phyloP scores from a whole-genome alignment of 2,113 vertebrate species.

The Nothoprocta perdicaria region DNA sequence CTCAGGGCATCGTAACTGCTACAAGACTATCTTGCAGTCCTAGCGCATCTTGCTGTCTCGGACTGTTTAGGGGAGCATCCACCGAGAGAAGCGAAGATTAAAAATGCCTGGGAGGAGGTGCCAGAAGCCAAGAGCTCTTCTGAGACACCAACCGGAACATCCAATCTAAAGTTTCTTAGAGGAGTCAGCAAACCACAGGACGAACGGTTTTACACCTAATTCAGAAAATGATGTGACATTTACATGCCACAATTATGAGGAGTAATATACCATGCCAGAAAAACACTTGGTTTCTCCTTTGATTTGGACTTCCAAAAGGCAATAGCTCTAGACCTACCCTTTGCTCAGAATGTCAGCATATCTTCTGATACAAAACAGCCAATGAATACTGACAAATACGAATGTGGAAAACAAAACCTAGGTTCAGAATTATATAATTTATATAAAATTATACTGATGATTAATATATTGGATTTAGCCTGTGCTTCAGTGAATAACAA shows the following conservation, averaged over 20 bases:
- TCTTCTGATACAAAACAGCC: neutral
- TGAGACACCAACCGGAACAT: neutral
- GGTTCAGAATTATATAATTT: neutral
- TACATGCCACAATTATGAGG: neutral
- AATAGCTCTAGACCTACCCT: neutral
- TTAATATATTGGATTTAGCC: neutral
- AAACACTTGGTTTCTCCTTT: neutral
- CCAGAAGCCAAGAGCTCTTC: neutral
- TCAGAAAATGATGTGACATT: neutral
- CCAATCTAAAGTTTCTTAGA: neutral
- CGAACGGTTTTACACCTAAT: neutral
- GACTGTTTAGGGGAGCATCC: neutral
- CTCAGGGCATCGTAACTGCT: neutral
- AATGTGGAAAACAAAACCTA: neutral
- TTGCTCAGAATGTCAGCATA: neutral
- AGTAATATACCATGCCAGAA: neutral
- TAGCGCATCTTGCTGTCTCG: neutral
- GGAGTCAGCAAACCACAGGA: slow-evolving; percentile 6
- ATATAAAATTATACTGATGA: neutral
- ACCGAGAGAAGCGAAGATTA: neutral
- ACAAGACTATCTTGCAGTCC: neutral
- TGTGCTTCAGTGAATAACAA: neutral
- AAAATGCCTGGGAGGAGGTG: neutral
- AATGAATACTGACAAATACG: neutral
- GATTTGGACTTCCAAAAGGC: neutral